A percentile compares a stretch with the other conserved stretches of the same genome.
Evolutionary conservation across 2,113 vertebrate genomes (phyloP).

Genomic region (Ictalurus furcatus): DNA sequence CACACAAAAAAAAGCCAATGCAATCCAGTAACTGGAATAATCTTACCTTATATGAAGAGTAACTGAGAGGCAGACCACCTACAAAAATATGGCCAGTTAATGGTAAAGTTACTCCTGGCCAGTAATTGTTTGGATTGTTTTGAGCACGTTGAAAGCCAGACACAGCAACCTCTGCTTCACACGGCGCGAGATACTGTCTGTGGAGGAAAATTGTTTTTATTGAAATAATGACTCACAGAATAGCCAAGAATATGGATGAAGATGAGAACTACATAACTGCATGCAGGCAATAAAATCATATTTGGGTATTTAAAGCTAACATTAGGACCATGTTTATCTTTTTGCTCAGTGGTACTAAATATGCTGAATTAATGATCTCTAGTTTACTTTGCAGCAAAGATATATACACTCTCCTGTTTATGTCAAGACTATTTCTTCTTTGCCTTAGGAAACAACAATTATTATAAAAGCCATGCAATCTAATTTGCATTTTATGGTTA

Average conservation of each 20-base stretch:
- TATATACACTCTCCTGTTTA: conserved; percentile 39
- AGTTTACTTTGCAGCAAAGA: conserved; percentile 35
- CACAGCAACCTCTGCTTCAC: conserved; percentile 76
- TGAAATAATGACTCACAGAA: conserved; percentile 4
- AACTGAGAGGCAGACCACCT: conserved; percentile 74
- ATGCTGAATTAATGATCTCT: conserved; percentile 44
- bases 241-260: conserved; percentile 13
- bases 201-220: conserved; percentile 18
- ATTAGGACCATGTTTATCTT: conserved; percentile 16
- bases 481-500: conserved; percentile 47
- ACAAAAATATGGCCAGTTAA: conserved; percentile 72
- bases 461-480: conserved; percentile 44
- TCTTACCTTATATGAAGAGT: conserved; percentile 69
- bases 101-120: conserved; percentile 59
- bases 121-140: conserved; percentile 61
- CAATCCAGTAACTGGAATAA: not conserved
- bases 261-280: not conserved
- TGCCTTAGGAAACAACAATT: conserved; percentile 48
- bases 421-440: conserved; percentile 43
- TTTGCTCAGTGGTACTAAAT: conserved; percentile 40
- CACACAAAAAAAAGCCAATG: not conserved
- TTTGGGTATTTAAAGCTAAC: conserved; percentile 6
- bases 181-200: conserved; percentile 77
- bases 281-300: not conserved
- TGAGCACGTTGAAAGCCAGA: conserved; percentile 58